Base-by-base conservation (phyloP, 2,113 vertebrate species). In the Nycticryphes semicollaris region DNA sequence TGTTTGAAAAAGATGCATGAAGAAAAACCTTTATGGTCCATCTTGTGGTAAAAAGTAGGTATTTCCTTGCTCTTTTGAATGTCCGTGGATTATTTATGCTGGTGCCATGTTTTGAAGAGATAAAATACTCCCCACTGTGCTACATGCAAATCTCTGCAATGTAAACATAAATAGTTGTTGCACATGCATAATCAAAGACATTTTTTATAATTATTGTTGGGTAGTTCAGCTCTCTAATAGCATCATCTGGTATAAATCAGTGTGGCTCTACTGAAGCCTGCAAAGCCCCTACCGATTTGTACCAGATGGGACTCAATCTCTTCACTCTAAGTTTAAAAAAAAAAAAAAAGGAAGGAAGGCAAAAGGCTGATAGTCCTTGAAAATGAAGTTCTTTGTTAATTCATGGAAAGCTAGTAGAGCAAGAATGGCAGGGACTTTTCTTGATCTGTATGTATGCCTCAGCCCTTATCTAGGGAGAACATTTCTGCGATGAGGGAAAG, bases 101-200 rank as follows among this genome's bases (percentile, higher is more conserved):
- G 95, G 96, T 87, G 94, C 87, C 96, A 97, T 97, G 96, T 97
- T 97, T 95, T 93, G 89, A 93, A 94, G 95, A 96, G 96, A 96
- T 98, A 96, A 97, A 98, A 96, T 97, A 77, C 97, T 97, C 95
- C 96, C 96, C 89, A 94, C 97, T 97, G 96, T 95, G 96, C 95
- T 96, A 92, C 93, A 87, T 88, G 79, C 67, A 96, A 97, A 94
- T 97, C 79, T 94, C 91, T 77, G 91, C 84, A 92, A 93, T 93
- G 83, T 96, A 95, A 95, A 93, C 80, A 95, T 91, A 76, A 94
- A 90, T 83, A 76, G 87, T 80, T 96, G 79, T 72, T 96, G 95
- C 68, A 84, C 50, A 83, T 50, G 91, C 80, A 84, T 91, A 94
- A 90, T 96, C 75, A 97, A 89, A 96, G 84, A 45, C 64, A 30